Conservation (phyloP, 2,113 vertebrate species). For the Toxostoma redivivum region DNA sequence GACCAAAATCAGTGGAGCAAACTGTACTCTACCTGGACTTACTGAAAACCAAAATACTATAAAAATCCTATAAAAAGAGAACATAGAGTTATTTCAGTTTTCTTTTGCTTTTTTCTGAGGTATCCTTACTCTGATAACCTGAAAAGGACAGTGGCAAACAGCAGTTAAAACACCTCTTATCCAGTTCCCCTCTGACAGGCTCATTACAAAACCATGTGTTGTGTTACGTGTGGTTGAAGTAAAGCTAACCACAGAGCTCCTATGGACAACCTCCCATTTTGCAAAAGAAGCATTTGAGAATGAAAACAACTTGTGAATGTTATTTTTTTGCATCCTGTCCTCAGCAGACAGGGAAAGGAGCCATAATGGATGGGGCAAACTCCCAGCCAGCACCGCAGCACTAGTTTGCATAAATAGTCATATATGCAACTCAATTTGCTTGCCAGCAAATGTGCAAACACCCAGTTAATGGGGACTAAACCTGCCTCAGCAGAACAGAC, state of each 20-base stretch:
- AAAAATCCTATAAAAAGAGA: not conserved
- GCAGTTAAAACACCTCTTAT: not conserved
- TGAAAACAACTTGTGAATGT: not conserved
- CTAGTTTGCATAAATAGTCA: conserved; percentile 45
- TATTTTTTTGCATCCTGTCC: not conserved
- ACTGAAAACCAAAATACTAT: not conserved
- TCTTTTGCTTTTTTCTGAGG: not conserved
- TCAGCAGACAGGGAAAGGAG: not conserved
- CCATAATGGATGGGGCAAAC: not conserved
- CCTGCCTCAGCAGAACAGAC: not conserved
- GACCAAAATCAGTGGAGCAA: not conserved
- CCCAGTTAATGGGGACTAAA: not conserved
- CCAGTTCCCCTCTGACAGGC: not conserved
- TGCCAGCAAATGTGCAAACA: not conserved
- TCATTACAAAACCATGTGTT: not conserved
- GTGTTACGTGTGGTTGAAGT: accelerated
- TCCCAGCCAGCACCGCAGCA: not conserved
- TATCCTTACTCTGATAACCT: not conserved
- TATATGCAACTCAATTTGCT: not conserved
- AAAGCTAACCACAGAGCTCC: not conserved
- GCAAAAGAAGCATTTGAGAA: not conserved
- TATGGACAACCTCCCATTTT: not conserved
- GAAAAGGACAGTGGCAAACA: not conserved
- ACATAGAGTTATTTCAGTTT: not conserved
- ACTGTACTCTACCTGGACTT: not conserved